Percentiles rank a stretch among this genome's conserved stretches.
Conservation (phyloP, 2,888 invertebrate species). For the Acrobasis suavella region DNA sequence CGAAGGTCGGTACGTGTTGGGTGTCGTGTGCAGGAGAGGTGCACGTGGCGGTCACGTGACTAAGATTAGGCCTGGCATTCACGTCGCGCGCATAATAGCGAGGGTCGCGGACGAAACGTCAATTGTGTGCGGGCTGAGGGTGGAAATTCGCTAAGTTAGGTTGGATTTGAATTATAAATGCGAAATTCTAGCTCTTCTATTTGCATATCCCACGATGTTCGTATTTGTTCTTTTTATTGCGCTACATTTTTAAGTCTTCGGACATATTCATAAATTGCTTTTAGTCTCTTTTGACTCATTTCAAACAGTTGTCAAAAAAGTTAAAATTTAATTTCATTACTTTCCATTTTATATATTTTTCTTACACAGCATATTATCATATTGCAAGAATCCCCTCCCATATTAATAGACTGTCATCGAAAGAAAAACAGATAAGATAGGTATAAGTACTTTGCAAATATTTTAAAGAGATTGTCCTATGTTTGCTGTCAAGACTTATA, state of each 20-base stretch:
- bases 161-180: slow-evolving; percentile 79
- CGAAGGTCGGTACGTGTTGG: slow-evolving; percentile 52
- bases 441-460: no score
- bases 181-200: slow-evolving; percentile 67
- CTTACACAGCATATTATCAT: no score
- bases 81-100: slow-evolving; percentile 74
- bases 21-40: slow-evolving; percentile 72
- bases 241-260: slow-evolving; percentile 11
- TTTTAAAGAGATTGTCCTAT: no score
- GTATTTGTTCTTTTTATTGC: slow-evolving; percentile 19
- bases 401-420: no score
- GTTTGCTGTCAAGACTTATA: no score
- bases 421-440: background rate
- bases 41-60: slow-evolving; percentile 75
- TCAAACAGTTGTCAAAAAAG: no score
- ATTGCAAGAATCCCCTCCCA: no score
- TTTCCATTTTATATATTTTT: no score
- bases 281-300: background rate
- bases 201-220: slow-evolving; percentile 76
- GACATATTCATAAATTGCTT: slow-evolving; percentile 2
- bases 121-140: slow-evolving; percentile 74
- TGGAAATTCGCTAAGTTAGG: slow-evolving; percentile 75
- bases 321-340: no score
- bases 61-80: slow-evolving; percentile 75
- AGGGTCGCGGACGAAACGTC: slow-evolving; percentile 70